Base-by-base conservation (phyloP, 2,797 vertebrate species). In the Semotilus atromaculatus region DNA sequence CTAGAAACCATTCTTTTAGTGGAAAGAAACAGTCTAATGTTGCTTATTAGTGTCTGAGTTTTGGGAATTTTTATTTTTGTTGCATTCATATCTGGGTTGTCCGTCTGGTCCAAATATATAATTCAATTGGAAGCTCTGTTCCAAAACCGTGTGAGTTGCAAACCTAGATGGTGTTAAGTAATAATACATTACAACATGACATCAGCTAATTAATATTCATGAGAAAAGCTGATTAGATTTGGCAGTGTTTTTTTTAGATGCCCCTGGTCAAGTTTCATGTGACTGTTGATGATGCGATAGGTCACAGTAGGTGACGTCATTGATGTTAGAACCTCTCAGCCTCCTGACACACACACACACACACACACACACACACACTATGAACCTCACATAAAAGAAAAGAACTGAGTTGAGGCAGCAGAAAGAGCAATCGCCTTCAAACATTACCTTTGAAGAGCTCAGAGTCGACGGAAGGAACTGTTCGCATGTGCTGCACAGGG, bases 371-470 rank as follows among this genome's bases (percentile, higher is more conserved):
- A 3, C 1, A 18, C 1, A 68, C n/a, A 34, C 64, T 67, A 58
- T 81, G 51, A 73, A 72, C 10, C 78, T 75, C 79, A 58, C 82
- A 45, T 73, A 60, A 84, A 80, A 53, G 60, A 58, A 31, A 18
- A 66, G 72, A 43, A 64, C 21, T 34, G 53, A 62, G 68, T 68
- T 71, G 66, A 43, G 36, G 26, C n/a, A 64, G 78, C 31, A 73
- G 40, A 80, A 81, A 78, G 38, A 72, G 23, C 66, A 64, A 19
- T 16, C 6, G 62, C 78, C 71, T 81, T 87, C 81, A 87, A 36
- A 34, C 60, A 53, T 58, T 73, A 66, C 82, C 92, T 94, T 94
- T 94, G 92, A 94, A 94, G 92, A 90, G 81, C 88, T 89, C 89
- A 89, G 90, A 86, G 62, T 26, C 18, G 88, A 87, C 81, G 88